A percentile compares a stretch with the other conserved stretches of the same genome.
Conservation (phyloP, 2,797 vertebrate species). For the Phylloscopus collybita region DNA sequence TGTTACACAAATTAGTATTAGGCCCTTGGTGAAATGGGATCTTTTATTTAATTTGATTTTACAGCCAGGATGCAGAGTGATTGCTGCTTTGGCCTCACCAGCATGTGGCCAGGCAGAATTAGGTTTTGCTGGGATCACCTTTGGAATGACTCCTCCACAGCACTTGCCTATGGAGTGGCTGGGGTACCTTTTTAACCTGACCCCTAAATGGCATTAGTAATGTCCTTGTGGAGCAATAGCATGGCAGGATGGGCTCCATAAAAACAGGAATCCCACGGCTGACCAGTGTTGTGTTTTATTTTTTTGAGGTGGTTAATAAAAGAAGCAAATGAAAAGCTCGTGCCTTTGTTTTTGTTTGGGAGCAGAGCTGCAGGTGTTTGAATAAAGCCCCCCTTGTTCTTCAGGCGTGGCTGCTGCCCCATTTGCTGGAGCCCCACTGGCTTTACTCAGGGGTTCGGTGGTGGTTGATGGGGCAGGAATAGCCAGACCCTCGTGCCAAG, state of each 20-base stretch:
- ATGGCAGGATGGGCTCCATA: constrained; percentile 52
- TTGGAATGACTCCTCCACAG: constrained; percentile 53
- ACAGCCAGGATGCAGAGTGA: constrained; percentile 8
- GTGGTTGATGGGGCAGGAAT: background rate
- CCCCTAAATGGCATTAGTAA: constrained; percentile 69
- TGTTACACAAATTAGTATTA: constrained; percentile 76
- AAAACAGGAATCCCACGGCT: constrained; percentile 32
- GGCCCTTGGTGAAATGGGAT: constrained; percentile 72
- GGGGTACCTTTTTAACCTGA: constrained; percentile 34
- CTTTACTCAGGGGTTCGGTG: background rate
- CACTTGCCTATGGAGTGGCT: background rate
- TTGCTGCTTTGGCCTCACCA: constrained; percentile 26
- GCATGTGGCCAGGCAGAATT: constrained; percentile 44
- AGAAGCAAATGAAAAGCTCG: constrained; percentile 33
- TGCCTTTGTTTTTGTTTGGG: constrained; percentile 29
- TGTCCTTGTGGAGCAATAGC: constrained; percentile 61
- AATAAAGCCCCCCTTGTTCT: background rate
- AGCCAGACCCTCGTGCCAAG: accelerated
- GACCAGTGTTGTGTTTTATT: background rate
- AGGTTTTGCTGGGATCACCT: constrained; percentile 57
- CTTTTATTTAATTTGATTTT: constrained; percentile 80
- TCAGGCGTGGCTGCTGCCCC: accelerated
- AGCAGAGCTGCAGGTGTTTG: background rate
- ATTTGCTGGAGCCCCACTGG: background rate
- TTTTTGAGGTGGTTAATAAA: constrained; percentile 11